These are phyloP conservation scores for Eulemur mongoz DNA, from an alignment of 2,797 vertebrate genomes.

Conservation along the genomic window DNA sequence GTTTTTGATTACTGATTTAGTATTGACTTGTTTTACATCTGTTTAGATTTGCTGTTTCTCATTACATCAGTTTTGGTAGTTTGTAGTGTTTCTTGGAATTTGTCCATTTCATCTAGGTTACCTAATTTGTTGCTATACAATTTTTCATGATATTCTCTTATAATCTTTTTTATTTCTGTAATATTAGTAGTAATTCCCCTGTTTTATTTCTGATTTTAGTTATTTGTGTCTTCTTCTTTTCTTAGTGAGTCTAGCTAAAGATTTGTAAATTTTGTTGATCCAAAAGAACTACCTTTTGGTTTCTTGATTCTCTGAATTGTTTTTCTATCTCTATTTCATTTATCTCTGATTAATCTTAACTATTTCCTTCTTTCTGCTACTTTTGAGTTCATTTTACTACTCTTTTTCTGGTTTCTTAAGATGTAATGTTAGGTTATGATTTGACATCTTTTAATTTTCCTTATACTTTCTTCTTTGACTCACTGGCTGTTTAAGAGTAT, in stretches of 20 bases:
- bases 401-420: background rate
- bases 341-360: background rate
- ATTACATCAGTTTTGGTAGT: background rate
- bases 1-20: background rate
- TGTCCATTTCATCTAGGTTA: background rate
- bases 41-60: background rate
- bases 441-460: background rate
- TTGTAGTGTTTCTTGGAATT: background rate
- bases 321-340: background rate
- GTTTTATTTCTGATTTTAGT: background rate
- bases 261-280: background rate
- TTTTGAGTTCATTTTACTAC: background rate
- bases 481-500: background rate
- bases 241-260: background rate
- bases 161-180: background rate
- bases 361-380: background rate
- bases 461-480: background rate
- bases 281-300: background rate
- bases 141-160: background rate
- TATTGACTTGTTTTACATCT: background rate
- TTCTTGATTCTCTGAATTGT: background rate
- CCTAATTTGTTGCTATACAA: background rate
- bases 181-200: background rate
- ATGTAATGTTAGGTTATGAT: background rate
- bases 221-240: background rate